phyloP scores from a whole-genome alignment of 2,113 vertebrate species.

The Colinus virginianus region DNA sequence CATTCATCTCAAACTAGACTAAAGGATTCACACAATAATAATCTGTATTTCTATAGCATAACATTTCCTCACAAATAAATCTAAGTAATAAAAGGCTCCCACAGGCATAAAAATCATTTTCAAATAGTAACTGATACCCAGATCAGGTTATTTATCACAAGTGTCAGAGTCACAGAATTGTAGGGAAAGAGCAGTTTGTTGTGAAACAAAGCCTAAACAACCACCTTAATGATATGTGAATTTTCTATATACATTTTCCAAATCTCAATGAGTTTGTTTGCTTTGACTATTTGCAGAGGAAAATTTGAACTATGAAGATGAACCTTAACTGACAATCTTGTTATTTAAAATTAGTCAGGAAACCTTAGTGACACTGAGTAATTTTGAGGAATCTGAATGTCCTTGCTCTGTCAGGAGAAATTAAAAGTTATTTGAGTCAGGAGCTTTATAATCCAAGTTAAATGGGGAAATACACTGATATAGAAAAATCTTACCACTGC shows the following conservation, averaged over 20 bases:
- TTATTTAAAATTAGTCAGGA: background rate
- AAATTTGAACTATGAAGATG: background rate
- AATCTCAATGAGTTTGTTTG: background rate
- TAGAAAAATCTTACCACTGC: background rate
- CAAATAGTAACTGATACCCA: background rate
- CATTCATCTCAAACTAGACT: background rate
- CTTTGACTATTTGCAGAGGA: background rate
- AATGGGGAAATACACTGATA: background rate
- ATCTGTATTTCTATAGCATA: background rate
- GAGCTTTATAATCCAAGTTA: background rate
- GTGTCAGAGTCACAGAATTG: too few relatives aligned
- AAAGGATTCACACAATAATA: background rate
- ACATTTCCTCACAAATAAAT: background rate
- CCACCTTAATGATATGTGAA: background rate
- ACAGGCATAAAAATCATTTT: background rate
- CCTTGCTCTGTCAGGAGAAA: background rate
- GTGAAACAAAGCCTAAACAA: background rate
- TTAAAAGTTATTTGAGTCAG: background rate
- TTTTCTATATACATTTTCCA: background rate
- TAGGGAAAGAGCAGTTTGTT: background rate
- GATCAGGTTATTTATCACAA: background rate
- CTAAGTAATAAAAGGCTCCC: background rate
- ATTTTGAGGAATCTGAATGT: background rate
- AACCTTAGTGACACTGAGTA: background rate
- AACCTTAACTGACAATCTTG: background rate